Evolutionary conservation across 2,888 invertebrate genomes (phyloP).

Genomic region (Diaphora mendica): DNA sequence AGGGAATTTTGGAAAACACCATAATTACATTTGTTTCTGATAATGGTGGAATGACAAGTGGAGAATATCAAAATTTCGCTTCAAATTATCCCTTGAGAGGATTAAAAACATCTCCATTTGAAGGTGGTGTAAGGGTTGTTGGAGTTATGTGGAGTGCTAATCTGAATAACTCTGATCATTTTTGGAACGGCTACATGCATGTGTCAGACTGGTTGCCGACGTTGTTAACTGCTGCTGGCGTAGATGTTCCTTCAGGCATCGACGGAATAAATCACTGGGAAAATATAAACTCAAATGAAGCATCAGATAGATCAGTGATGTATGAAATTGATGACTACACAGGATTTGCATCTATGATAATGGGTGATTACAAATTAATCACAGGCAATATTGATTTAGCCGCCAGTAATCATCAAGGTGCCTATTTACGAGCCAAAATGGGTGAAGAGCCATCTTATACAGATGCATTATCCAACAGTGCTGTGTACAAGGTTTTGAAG

Average conservation of each 20-base stretch:
- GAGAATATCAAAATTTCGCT: constrained; percentile 90
- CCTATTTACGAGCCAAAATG: constrained; percentile 63
- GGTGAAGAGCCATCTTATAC: constrained; percentile 63
- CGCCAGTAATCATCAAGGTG: constrained; percentile 66
- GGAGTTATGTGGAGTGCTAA: constrained; percentile 89
- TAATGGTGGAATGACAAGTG: constrained; percentile 94
- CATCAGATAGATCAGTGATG: constrained; percentile 64
- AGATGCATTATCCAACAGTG: constrained; percentile 60
- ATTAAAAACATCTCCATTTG: constrained; percentile 91
- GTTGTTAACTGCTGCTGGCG: constrained; percentile 75
- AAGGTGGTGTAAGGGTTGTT: constrained; percentile 92
- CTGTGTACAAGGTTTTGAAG: constrained; percentile 58
- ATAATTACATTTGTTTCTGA: constrained; percentile 95
- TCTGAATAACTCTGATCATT: constrained; percentile 71
- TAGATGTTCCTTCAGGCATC: constrained; percentile 58
- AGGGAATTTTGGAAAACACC: constrained; percentile 91
- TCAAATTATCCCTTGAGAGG: constrained; percentile 94
- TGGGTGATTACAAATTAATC: constrained; percentile 71
- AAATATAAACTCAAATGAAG: constrained; percentile 61
- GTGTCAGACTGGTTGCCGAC: constrained; percentile 95
- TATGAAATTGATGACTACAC: constrained; percentile 73
- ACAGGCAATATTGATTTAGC: constrained; percentile 58
- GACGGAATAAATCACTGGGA: constrained; percentile 77
- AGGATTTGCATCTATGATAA: constrained; percentile 66
- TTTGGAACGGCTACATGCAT: constrained; percentile 88